Evolutionary conservation across 1,140 invertebrate species (phyloP), one percentile per base, ranked within the genome.

Genomic region (Drosophila sucinea): DNA sequence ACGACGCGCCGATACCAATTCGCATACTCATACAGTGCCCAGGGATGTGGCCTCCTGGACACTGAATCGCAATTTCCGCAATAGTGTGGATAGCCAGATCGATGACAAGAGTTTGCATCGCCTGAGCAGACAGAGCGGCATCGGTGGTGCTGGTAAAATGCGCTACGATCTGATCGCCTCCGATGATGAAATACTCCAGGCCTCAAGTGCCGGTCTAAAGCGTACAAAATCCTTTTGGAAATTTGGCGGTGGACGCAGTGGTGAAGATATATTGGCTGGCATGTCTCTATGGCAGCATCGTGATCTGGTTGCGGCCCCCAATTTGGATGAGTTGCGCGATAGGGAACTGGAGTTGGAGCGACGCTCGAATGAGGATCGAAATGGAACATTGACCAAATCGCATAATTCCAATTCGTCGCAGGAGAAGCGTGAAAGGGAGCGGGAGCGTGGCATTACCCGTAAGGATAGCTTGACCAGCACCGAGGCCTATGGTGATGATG

Each of bases 231-330:
- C 96, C 0, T 97, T 97, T 73, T 97, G 96, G 96, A 95, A 95
- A 77, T 97, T 97, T 79, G 95, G 96, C 44, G 94, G 95, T 41
- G 90, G 90, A 17, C 87, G 90, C 27, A 89, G 76, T 6, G 95
- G 94, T 1, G 94, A 94, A 11, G 94, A 95, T 35, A 96, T 97
- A 5, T 92, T 97, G 47, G 96, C 96, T 73, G 96, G 96, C 0
- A 97, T 97, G 96, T 95, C 96, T 0, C 91, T 97, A 11, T 97
- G 96, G 96, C 95, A 95, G 84, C 96, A 97, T 89, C 93, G 96
- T n/a, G 96, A 96, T 60, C 93, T 97, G 47, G 96, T 97, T 72
- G 93, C 91, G 7, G 93, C 90, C 0, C 93, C 81, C 89, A 94
- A 90, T 92, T 87, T 84, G 35, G 78, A 72, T 91, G 93, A 78